Evolutionary conservation across 2,113 vertebrate genomes (phyloP).

Genomic region (Pachycephala philippinensis): DNA sequence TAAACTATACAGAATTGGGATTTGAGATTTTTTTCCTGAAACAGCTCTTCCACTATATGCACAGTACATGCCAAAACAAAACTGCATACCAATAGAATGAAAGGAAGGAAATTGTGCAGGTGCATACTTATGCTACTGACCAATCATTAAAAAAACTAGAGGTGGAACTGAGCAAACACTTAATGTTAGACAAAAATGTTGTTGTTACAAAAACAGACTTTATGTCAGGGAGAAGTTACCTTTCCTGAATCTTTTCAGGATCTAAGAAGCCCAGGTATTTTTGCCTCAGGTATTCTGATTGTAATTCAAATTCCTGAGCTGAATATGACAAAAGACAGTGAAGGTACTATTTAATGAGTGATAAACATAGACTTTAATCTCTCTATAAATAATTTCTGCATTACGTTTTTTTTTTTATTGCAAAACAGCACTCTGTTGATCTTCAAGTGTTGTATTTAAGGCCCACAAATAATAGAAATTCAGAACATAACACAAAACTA

Average conservation of each 20-base stretch:
- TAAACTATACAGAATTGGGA: neutral
- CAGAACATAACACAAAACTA: neutral
- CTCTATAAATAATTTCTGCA: slow-evolving; percentile 62
- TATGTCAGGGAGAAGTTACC: neutral
- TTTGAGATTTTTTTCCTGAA: neutral
- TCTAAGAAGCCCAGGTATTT: slow-evolving; percentile 41
- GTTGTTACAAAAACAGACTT: slow-evolving; percentile 8
- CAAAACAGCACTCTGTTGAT: slow-evolving; percentile 58
- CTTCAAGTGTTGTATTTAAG: slow-evolving; percentile 70
- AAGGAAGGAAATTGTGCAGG: neutral
- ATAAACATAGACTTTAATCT: slow-evolving; percentile 58
- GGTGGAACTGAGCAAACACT: neutral
- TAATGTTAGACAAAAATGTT: neutral
- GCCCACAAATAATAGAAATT: slow-evolving; percentile 54
- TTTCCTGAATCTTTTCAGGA: slow-evolving; percentile 21
- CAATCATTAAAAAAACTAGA: neutral
- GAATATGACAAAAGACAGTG: slow-evolving; percentile 58
- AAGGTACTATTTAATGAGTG: slow-evolving; percentile 71
- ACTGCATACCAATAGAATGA: neutral
- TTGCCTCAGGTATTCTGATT: slow-evolving; percentile 64
- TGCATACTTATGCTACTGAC: neutral
- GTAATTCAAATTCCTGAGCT: slow-evolving; percentile 72
- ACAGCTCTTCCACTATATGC: neutral
- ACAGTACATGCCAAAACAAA: neutral
- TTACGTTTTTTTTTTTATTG: slow-evolving; percentile 67